These are phyloP conservation scores for Allacma fusca DNA, from an alignment of 2,888 invertebrate genomes.

Conservation along the genomic window DNA sequence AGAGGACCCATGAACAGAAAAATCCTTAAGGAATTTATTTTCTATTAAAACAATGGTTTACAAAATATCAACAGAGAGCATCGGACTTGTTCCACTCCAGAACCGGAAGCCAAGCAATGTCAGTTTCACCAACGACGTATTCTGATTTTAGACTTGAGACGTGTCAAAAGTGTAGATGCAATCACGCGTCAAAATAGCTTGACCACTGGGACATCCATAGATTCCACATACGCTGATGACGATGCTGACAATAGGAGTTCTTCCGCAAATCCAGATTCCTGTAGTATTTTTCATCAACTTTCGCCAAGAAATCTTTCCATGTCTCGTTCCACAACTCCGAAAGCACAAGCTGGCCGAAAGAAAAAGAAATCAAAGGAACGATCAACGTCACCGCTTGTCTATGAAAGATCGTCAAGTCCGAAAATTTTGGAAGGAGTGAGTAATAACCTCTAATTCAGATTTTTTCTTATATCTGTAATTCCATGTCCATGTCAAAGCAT, in stretches of 20 bases:
- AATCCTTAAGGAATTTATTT: no score
- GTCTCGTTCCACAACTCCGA: constrained; percentile 58
- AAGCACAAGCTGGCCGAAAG: constrained; percentile 26
- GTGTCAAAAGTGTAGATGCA: constrained; percentile 63
- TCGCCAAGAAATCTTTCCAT: constrained; percentile 55
- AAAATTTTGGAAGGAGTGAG: constrained; percentile 60
- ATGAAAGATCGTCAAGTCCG: constrained; percentile 59
- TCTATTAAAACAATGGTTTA: no score
- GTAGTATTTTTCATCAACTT: constrained; percentile 56
- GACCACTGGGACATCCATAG: constrained; percentile 54
- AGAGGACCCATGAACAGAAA: not conserved
- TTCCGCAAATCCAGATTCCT: constrained; percentile 52
- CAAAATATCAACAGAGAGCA: constrained; percentile 33
- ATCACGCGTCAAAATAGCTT: constrained; percentile 58
- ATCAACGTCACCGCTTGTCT: constrained; percentile 53
- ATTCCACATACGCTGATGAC: constrained; percentile 56
- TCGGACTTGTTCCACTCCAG: constrained; percentile 74
- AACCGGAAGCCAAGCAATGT: constrained; percentile 65
- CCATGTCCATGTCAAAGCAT: no score
- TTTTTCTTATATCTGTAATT: not conserved
- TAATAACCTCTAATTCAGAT: no score
- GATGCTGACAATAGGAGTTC: constrained; percentile 54
- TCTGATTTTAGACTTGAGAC: constrained; percentile 76
- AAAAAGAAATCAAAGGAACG: constrained; percentile 54
- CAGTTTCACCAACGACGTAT: constrained; percentile 67